Conservation (phyloP, 2,797 vertebrate species). For the Crenuchus spilurus region DNA sequence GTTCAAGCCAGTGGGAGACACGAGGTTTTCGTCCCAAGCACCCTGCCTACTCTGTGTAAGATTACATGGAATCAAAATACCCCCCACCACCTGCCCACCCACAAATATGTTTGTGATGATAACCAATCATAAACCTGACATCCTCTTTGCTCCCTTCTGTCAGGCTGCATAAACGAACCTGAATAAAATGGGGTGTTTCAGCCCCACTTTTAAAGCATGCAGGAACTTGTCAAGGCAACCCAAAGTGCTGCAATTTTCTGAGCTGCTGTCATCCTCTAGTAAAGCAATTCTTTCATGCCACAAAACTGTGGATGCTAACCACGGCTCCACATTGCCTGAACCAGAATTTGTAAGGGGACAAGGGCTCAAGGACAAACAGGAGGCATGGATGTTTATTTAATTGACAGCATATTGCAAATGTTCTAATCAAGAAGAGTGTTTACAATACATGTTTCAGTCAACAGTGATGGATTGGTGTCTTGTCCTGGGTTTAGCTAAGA, state of each 20-base stretch:
- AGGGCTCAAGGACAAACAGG: too few species aligned
- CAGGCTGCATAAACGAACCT: slow-evolving; percentile 55
- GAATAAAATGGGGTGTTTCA: slow-evolving; percentile 20
- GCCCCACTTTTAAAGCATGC: slow-evolving; percentile 20
- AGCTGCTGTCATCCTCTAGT: slow-evolving; percentile 49
- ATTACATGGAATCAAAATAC: background rate
- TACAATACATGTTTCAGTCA: too few species aligned
- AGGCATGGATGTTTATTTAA: too few species aligned
- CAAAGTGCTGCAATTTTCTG: slow-evolving; percentile 61
- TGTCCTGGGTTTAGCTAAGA: too few species aligned
- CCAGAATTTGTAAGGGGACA: too few species aligned
- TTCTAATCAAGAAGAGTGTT: too few species aligned
- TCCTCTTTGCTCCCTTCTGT: slow-evolving; percentile 59
- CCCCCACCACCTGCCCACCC: slow-evolving; percentile 15
- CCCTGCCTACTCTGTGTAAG: slow-evolving; percentile 1
- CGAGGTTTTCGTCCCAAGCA: slow-evolving; percentile 43
- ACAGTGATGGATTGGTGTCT: too few species aligned
- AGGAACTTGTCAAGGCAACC: slow-evolving; percentile 59
- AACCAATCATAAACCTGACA: slow-evolving; percentile 5
- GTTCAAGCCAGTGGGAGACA: slow-evolving; percentile 63
- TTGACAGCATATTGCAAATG: too few species aligned
- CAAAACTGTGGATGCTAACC: slow-evolving; percentile 45
- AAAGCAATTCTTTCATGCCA: slow-evolving; percentile 49
- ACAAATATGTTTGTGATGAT: slow-evolving; percentile 45
- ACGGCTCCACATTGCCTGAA: slow-evolving; percentile 42